Percentiles rank a stretch among this genome's conserved stretches.
Conservation (phyloP, 2,113 vertebrate species). For the Porphyrio hochstetteri region DNA sequence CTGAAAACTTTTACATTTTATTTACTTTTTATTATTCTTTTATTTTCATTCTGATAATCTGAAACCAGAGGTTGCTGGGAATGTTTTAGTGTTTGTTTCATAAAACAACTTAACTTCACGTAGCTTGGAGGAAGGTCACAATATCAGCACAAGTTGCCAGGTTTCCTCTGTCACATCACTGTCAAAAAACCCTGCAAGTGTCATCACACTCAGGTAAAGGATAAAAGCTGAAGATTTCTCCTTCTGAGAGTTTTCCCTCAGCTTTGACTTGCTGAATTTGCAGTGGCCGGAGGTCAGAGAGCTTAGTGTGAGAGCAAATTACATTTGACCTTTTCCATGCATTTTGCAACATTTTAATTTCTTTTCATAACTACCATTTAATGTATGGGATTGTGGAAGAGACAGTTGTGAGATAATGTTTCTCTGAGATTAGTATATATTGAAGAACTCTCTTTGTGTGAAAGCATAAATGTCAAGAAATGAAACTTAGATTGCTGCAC, state of each 20-base stretch:
- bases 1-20: not conserved
- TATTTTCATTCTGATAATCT: not conserved
- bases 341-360: not conserved
- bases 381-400: not conserved
- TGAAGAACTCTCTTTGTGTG: not conserved
- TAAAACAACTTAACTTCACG: not conserved
- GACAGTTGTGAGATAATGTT: not conserved
- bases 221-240: not conserved
- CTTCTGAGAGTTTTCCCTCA: not conserved
- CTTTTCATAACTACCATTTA: not conserved
- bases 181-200: not conserved
- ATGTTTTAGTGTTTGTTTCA: not conserved
- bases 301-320: not conserved
- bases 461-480: not conserved
- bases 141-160: not conserved
- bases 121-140: not conserved
- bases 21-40: not conserved
- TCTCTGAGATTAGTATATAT: not conserved
- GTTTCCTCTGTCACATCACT: not conserved
- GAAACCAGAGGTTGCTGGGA: not conserved
- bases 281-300: not conserved
- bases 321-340: not conserved
- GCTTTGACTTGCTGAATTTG: not conserved
- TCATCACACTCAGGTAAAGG: not conserved
- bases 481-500: not conserved